Conservation (phyloP, 2,888 invertebrate genomes). For the Cyclophora albipunctata region DNA sequence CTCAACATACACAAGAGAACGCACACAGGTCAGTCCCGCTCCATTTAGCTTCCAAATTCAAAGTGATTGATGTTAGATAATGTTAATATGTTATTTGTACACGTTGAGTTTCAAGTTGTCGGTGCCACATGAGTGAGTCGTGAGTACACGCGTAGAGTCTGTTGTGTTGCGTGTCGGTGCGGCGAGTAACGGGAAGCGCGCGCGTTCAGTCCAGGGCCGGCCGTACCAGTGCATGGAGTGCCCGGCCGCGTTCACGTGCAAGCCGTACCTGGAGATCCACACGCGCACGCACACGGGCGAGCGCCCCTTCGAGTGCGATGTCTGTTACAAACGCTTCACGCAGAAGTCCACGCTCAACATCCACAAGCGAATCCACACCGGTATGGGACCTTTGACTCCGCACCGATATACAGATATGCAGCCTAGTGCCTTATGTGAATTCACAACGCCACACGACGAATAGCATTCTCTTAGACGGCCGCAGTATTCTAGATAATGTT, state of each 20-base stretch:
- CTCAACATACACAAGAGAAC: constrained; percentile 87
- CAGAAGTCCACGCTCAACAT: constrained; percentile 77
- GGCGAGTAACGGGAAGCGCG: constrained; percentile 9
- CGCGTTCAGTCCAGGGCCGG: constrained; percentile 64
- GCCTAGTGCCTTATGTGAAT: neutral
- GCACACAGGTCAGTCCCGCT: constrained; percentile 76
- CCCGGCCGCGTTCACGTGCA: constrained; percentile 76
- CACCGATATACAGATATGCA: no score
- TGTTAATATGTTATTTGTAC: neutral
- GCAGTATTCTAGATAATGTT: neutral
- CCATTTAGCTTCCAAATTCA: constrained; percentile 6
- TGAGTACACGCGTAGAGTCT: constrained; percentile 23
- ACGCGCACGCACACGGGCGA: constrained; percentile 77
- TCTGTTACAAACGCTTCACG: constrained; percentile 76
- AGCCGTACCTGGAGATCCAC: constrained; percentile 79
- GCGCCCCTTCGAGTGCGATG: constrained; percentile 74
- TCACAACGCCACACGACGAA: constrained; percentile 19
- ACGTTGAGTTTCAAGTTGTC: constrained; percentile 48
- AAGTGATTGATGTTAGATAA: no score
- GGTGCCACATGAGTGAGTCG: constrained; percentile 57
- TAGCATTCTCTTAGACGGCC: constrained; percentile 16
- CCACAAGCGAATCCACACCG: constrained; percentile 76
- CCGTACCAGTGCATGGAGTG: constrained; percentile 76
- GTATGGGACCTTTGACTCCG: constrained; percentile 38
- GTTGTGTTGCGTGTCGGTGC: constrained; percentile 14